Conservation (phyloP, 2,888 invertebrate species). For the Micoletzkya japonica region DNA sequence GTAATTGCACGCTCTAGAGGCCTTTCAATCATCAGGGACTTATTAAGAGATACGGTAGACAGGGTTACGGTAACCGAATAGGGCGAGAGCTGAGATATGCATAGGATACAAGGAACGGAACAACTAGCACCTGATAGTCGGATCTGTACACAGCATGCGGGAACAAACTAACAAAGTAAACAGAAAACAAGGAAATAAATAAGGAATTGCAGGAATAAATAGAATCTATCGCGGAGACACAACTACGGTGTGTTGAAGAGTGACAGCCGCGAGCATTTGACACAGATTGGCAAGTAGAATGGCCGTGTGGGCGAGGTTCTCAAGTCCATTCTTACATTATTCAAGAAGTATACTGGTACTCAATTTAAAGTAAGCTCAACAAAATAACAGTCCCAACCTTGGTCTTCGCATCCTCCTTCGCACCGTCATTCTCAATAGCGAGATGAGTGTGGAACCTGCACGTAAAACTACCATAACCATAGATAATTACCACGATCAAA, state of each 20-base stretch:
- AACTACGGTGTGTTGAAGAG: constrained; percentile 81
- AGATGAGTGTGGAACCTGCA: constrained; percentile 39
- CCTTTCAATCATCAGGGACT: too few species aligned
- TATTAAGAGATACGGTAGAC: too few species aligned
- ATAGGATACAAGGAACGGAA: too few species aligned
- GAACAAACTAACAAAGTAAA: too few species aligned
- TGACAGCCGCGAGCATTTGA: constrained; percentile 88
- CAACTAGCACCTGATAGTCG: too few species aligned
- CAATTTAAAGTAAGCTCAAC: neutral
- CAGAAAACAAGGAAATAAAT: neutral
- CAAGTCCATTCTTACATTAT: neutral
- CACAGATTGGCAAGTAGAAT: constrained; percentile 92
- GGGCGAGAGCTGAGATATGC: too few species aligned
- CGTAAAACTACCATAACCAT: neutral
- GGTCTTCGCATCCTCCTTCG: constrained; percentile 20
- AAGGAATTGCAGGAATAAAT: neutral
- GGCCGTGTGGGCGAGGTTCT: constrained; percentile 76
- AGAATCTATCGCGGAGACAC: constrained; percentile 25
- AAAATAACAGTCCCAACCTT: neutral
- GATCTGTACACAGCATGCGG: too few species aligned
- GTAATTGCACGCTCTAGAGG: too few species aligned
- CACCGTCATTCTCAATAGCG: constrained; percentile 30
- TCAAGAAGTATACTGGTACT: neutral
- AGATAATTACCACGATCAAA: neutral
- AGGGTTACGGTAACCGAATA: too few species aligned